Evolutionary conservation across 2,888 invertebrate species (phyloP).

Genomic region (Gymnocheta viridis): DNA sequence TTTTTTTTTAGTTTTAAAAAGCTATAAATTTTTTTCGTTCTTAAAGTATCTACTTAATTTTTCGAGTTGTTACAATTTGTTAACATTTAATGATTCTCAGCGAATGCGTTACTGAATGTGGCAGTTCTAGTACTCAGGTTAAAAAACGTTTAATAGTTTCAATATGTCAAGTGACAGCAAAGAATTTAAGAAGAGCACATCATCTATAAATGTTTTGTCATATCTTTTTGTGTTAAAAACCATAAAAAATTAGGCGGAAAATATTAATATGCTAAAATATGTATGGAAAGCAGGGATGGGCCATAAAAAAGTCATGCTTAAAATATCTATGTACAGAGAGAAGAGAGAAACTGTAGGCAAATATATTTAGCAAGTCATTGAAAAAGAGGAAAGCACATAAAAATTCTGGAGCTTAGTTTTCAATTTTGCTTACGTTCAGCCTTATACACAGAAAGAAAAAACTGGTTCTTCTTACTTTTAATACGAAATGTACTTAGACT

Average conservation of each 20-base stretch:
- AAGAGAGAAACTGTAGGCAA: not conserved
- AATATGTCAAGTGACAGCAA: conserved; percentile 76
- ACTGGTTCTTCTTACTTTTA: too few species aligned
- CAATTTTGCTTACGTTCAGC: too few species aligned
- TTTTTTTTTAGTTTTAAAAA: conserved; percentile 30
- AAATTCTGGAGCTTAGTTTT: too few species aligned
- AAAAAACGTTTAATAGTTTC: conserved; percentile 80
- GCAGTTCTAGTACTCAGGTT: conserved; percentile 70
- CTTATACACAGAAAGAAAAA: too few species aligned
- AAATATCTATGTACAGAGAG: not conserved
- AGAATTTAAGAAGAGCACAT: conserved; percentile 22
- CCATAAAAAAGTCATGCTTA: not conserved
- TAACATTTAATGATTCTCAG: conserved; percentile 20
- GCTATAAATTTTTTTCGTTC: conserved; percentile 24
- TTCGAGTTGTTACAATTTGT: conserved; percentile 27
- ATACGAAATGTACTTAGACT: too few species aligned
- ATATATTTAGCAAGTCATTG: not conserved
- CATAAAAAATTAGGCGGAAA: conserved; percentile 67
- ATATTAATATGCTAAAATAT: conserved; percentile 53
- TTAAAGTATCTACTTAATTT: conserved; percentile 19
- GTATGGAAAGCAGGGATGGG: conserved; percentile 15
- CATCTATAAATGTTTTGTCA: conserved; percentile 42
- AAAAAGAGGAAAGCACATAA: too few species aligned
- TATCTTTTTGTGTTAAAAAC: conserved; percentile 32
- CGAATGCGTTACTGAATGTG: not conserved